Evolutionary conservation across 1,140 invertebrate species (phyloP).

Genomic region (Drosophila repletoides): DNA sequence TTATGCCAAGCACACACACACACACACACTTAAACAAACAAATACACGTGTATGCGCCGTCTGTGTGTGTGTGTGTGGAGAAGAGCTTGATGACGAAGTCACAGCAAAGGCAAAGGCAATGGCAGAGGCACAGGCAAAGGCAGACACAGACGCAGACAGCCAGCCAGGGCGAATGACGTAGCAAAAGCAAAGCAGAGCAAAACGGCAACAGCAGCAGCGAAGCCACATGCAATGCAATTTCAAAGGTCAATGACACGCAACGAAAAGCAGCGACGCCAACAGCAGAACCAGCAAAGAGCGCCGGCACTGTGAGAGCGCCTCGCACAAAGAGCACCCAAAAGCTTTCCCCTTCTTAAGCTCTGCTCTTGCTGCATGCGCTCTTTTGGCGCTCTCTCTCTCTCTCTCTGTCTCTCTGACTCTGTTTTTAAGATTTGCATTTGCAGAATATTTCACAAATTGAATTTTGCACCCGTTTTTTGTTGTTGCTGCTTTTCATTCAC

Average conservation of each 20-base stretch:
- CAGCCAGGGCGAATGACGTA: slow-evolving; percentile 60
- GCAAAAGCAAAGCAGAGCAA: slow-evolving; percentile 47
- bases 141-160: slow-evolving; percentile 30
- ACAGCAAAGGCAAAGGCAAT: slow-evolving; percentile 15
- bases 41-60: slow-evolving; percentile 45
- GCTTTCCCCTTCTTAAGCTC: no score
- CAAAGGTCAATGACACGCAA: slow-evolving; percentile 81
- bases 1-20: slow-evolving; percentile 35
- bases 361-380: neutral
- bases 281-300: slow-evolving; percentile 32
- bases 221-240: slow-evolving; percentile 76
- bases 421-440: no score
- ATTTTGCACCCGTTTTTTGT: slow-evolving; percentile 6
- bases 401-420: slow-evolving; percentile 2
- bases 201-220: slow-evolving; percentile 36
- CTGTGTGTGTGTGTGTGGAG: slow-evolving; percentile 29
- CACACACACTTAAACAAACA: slow-evolving; percentile 48
- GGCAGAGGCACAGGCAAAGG: slow-evolving; percentile 50
- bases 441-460: slow-evolving; percentile 19
- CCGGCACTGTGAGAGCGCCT: neutral
- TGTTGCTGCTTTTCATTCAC: slow-evolving; percentile 58
- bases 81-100: slow-evolving; percentile 59
- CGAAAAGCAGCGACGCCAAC: slow-evolving; percentile 44
- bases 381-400: slow-evolving; percentile 20
- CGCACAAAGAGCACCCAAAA: slow-evolving; percentile 11